Base-by-base conservation (phyloP, 1,140 invertebrate species). In the Pollicipes pollicipes region DNA sequence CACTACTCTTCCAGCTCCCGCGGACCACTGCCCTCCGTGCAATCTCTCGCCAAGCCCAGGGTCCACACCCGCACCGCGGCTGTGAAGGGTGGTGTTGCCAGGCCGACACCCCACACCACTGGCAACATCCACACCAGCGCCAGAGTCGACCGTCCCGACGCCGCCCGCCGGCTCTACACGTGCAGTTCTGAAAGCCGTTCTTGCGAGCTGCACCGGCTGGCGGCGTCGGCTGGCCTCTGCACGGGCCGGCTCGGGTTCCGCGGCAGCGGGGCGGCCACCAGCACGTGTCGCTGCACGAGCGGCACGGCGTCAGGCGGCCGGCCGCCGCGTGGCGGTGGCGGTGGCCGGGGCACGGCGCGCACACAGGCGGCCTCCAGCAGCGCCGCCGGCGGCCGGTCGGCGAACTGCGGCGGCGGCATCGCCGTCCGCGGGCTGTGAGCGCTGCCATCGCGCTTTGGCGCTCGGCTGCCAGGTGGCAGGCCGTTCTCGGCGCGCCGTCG, bases 401-500 rank as follows among this genome's bases (percentile, higher is more conserved):
- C 76, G 66, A 77, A 77, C 71, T 77, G 74, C 3, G 76, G 76
- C 17, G 76, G 76, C 30, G 76, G 76, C 17, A 76, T 69, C 17
- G 76, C 72, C 37, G 73, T 69, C 70, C 74, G 73, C 45, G 24
- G 13, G 10, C 2, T 3, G 10, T 10, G 24, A 2, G 13, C 13
- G 45, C 45, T 21, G 45, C 6, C 21, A 21, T 10, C 8, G 10
- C 45, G 45, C 6, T 17, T 2, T 21, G 45, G 45, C 45, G 13
- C 45, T 10, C 45, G 13, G 45, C 10, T 24, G 74, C 89, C 90
- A 0, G 88, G 88, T 86, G 90, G 89, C 79, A 90, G 88, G 0
- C 89, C 88, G 73, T 91, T 91, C 77, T 90, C 45, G 8, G 88
- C 87, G 0, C 88, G 83, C 75, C 90, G 88, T 75, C 89, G 89